Evolutionary conservation across 2,113 vertebrate genomes (phyloP).

Genomic region (Synodontis membranacea): DNA sequence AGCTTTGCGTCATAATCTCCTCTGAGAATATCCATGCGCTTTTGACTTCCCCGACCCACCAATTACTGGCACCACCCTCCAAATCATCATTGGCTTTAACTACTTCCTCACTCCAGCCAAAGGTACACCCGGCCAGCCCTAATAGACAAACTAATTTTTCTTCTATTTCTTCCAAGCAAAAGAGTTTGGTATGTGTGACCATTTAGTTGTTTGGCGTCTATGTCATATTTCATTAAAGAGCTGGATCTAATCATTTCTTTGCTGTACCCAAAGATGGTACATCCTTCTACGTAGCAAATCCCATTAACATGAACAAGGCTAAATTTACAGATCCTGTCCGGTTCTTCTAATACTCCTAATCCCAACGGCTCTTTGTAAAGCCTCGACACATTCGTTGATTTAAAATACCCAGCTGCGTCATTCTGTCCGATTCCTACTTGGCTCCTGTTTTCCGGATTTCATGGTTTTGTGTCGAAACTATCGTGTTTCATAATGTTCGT

Average conservation of each 20-base stretch:
- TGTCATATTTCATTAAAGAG: background rate
- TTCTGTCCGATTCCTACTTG: background rate
- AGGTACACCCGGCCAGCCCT: background rate
- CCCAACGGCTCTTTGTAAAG: background rate
- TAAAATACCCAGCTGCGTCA: background rate
- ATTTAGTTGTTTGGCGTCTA: background rate
- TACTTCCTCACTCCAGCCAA: background rate
- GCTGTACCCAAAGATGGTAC: background rate
- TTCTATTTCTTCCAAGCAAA: background rate
- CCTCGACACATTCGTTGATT: background rate
- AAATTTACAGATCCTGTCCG: background rate
- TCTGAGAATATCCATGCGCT: background rate
- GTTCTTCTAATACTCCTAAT: background rate
- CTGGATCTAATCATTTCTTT: too few relatives aligned
- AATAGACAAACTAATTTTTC: background rate
- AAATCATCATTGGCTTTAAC: background rate
- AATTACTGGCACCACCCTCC: background rate
- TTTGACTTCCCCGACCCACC: background rate
- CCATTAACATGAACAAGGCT: background rate
- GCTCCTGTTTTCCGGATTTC: background rate
- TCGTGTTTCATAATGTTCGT: background rate
- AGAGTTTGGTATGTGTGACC: background rate
- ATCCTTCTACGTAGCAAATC: background rate
- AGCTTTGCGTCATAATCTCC: background rate
- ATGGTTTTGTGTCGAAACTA: background rate